A percentile compares a stretch with the other conserved stretches of the same genome.
phyloP scores from a whole-genome alignment of 2,797 vertebrate genomes.

The Ammospiza maritima region DNA sequence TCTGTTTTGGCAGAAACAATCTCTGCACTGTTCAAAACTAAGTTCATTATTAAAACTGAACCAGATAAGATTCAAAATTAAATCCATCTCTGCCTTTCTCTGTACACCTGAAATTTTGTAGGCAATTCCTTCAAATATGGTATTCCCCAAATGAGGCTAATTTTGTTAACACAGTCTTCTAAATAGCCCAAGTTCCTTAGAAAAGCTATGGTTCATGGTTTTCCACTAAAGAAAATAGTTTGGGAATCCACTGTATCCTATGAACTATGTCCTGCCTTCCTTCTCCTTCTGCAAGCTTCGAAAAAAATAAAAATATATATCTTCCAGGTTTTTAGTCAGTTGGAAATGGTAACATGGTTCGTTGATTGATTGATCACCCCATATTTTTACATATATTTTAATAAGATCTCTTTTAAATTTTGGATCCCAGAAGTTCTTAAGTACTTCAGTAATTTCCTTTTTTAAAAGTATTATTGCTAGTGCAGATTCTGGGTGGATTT shows the following conservation, averaged over 20 bases:
- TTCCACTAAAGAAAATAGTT: not conserved
- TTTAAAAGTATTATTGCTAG: not conserved
- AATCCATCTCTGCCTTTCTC: not conserved
- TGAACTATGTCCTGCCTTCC: not conserved
- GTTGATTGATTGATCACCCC: rapidly evolving
- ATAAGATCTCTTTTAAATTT: not conserved
- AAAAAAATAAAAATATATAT: not conserved
- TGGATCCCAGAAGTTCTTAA: not conserved
- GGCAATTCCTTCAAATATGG: not conserved
- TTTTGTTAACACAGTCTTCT: not conserved
- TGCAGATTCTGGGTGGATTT: rapidly evolving
- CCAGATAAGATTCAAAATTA: rapidly evolving
- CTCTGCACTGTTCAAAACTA: not conserved
- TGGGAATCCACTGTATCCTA: not conserved
- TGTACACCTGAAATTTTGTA: not conserved
- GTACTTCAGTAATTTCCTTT: not conserved
- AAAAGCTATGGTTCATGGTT: not conserved
- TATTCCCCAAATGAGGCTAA: not conserved
- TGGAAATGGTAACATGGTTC: not conserved
- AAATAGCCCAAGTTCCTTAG: not conserved
- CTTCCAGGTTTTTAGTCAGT: not conserved
- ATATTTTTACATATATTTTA: not conserved
- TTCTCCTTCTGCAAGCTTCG: not conserved
- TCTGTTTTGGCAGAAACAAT: not conserved
- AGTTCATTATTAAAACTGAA: not conserved